Base-by-base conservation (phyloP, 2,888 invertebrate species). In the Meganola albula region DNA sequence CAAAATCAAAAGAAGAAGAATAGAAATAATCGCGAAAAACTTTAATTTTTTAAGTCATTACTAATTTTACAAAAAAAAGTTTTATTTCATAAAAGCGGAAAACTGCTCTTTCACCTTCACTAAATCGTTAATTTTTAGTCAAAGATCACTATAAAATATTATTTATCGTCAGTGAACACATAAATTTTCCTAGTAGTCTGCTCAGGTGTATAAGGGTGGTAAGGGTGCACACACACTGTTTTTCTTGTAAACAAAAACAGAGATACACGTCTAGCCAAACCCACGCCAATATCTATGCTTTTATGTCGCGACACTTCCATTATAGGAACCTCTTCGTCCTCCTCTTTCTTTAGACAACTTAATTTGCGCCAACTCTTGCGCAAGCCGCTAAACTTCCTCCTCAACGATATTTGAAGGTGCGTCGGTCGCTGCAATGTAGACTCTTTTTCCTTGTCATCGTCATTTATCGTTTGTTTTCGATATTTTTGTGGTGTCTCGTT, bases 281-380 rank as follows among this genome's bases (percentile, higher is more conserved):
- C 80, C 3, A 80, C 77, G 1, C 74, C 67, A 5, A 84, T 84
- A 34, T 85, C 85, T 25, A 84, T 71, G 38, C 85, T 85, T 42
- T 63, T 82, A 37, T 76, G 82, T 31, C 80, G 63, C 7, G 74
- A 66, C 4, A 75, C 51, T 6, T 79, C 79, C 42, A 69, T 58
- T 53, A 74, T 67, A 1, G 72, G 68, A 3, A 61, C 9, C 2
- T 63, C 62, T 4, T 74, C 74, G 25, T 78, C 74, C 1, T 66
- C 59, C 10, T 63, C 50, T 8, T 50, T 55, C 29, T 60, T 71
- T 9, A 82, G 54, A 54, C 84, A 84, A 43, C 63, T 84, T 2
- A 82, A 47, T 44, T 71, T 76, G 25, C 59, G 53, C 22, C 83
- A 57, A 34, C 68, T 62, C 6, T 44, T 55, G 11, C 75, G 65